Conservation (phyloP, 2,888 invertebrate species). For the Nemoura dubitans region DNA sequence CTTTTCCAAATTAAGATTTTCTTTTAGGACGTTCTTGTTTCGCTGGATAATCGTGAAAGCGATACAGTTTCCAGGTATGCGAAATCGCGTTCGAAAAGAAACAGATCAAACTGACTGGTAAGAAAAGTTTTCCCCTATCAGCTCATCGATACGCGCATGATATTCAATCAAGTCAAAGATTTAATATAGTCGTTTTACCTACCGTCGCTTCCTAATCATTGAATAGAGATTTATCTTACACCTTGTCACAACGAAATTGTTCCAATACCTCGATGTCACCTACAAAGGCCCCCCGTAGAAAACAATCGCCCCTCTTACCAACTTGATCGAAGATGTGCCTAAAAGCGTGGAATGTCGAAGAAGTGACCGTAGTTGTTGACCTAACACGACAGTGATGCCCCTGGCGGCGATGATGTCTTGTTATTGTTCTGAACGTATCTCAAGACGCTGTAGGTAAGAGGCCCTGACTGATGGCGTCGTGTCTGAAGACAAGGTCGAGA, state of each 20-base stretch:
- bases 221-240: no score
- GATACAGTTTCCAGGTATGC: no score
- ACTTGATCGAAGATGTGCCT: background rate
- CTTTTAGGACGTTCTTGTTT: no score
- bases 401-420: background rate
- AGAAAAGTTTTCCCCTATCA: no score
- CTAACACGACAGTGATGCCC: background rate
- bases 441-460: background rate
- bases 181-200: no score
- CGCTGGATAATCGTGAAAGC: no score
- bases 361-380: background rate
- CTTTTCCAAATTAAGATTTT: no score
- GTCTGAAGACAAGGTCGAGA: background rate
- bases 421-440: background rate
- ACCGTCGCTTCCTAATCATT: no score
- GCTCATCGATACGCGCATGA: no score
- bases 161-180: no score
- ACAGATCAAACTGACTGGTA: no score
- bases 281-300: background rate
- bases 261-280: background rate
- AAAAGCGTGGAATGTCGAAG: background rate
- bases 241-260: background rate
- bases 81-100: no score
- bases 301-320: background rate
- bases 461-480: background rate